Evolutionary conservation across 2,888 invertebrate genomes (phyloP).

Genomic region (Dasypolia templi): DNA sequence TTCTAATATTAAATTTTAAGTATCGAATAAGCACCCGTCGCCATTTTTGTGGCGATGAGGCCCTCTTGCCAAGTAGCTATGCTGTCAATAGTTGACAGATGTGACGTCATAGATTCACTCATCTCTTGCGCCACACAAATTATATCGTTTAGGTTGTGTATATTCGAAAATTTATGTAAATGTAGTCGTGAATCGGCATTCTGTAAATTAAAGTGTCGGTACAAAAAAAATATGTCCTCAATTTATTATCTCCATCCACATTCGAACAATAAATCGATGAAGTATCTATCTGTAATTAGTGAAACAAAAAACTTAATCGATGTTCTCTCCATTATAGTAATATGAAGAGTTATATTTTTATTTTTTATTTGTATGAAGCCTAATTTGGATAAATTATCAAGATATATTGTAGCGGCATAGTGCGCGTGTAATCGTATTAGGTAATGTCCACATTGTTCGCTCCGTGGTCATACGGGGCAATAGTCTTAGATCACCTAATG

Average conservation of each 20-base stretch:
- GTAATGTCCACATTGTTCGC: slow-evolving; percentile 78
- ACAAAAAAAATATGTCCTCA: slow-evolving; percentile 81
- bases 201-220: slow-evolving; percentile 79
- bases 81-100: slow-evolving; percentile 54
- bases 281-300: slow-evolving; percentile 76
- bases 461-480: slow-evolving; percentile 74
- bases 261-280: slow-evolving; percentile 86
- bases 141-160: slow-evolving; percentile 85
- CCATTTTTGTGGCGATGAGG: slow-evolving; percentile 63
- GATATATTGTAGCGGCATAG: slow-evolving; percentile 80
- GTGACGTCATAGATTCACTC: slow-evolving; percentile 67
- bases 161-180: slow-evolving; percentile 77
- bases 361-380: slow-evolving; percentile 71
- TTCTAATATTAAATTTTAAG: slow-evolving; percentile 60
- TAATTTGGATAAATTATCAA: slow-evolving; percentile 77
- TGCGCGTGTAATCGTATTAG: slow-evolving; percentile 78
- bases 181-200: slow-evolving; percentile 79
- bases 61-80: slow-evolving; percentile 53
- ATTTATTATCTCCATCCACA: slow-evolving; percentile 88
- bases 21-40: slow-evolving; percentile 52
- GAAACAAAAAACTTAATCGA: slow-evolving; percentile 64
- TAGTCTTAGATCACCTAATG: slow-evolving; percentile 88
- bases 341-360: slow-evolving; percentile 62
- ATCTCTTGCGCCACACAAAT: slow-evolving; percentile 76
- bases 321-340: slow-evolving; percentile 66